Evolutionary conservation across 2,797 vertebrate species (phyloP).

Genomic region (Urosaurus nigricauda): DNA sequence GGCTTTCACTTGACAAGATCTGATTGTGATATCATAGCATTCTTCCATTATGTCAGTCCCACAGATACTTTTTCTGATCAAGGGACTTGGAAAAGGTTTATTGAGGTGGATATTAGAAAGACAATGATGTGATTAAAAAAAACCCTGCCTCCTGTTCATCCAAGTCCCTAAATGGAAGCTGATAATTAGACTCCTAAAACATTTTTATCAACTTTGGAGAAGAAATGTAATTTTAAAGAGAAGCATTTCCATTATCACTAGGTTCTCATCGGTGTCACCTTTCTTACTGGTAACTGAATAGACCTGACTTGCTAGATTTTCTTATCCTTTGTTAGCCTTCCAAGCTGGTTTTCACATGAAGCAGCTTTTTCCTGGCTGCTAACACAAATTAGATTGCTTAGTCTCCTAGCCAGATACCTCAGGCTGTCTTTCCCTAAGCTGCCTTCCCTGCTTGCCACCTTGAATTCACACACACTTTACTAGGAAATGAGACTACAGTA

Average conservation of each 20-base stretch:
- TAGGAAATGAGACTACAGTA: neutral
- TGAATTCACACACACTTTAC: neutral
- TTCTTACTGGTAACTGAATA: neutral
- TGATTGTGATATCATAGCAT: neutral
- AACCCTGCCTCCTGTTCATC: neutral
- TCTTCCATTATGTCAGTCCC: neutral
- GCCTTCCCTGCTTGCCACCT: neutral
- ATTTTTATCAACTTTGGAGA: too few species aligned
- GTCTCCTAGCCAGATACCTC: neutral
- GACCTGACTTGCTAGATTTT: neutral
- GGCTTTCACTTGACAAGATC: too few species aligned
- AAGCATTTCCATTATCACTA: neutral
- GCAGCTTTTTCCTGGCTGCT: neutral
- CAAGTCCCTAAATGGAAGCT: neutral
- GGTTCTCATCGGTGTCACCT: neutral
- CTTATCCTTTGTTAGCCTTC: neutral
- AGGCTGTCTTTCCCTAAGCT: neutral
- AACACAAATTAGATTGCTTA: neutral
- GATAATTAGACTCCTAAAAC: neutral
- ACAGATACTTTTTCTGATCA: neutral
- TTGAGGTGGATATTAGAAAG: neutral
- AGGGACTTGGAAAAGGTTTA: neutral
- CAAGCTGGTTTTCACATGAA: neutral
- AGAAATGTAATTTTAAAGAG: neutral
- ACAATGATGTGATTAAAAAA: neutral